Percentiles rank a stretch among this genome's conserved stretches.
phyloP scores from a whole-genome alignment of 2,888 invertebrate species.

The Ophion ellenae region DNA sequence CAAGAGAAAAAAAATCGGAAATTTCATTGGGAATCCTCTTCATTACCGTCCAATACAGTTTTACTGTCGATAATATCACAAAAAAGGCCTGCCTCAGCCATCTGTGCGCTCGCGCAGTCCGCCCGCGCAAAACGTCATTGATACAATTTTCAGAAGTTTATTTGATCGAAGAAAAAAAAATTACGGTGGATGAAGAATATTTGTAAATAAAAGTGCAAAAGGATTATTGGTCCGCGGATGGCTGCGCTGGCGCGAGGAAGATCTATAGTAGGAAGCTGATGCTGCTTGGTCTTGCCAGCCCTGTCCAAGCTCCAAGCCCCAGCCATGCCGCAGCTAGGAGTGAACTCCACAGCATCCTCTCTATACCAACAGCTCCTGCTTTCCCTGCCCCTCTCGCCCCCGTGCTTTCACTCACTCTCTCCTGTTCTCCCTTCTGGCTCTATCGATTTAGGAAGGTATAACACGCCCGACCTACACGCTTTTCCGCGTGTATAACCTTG shows the following conservation, averaged over 20 bases:
- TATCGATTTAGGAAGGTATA: conserved; percentile 75
- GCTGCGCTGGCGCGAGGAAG: conserved; percentile 53
- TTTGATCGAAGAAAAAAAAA: neutral
- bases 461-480: conserved; percentile 70
- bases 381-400: conserved; percentile 23
- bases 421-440: conserved; percentile 67
- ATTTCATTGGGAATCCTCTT: no score
- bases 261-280: conserved; percentile 18
- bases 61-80: no score
- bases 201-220: neutral
- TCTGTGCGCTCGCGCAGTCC: no score
- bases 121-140: no score
- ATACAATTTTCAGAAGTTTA: no score
- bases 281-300: conserved; percentile 45
- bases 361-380: conserved; percentile 15
- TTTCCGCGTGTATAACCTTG: conserved; percentile 63
- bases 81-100: no score
- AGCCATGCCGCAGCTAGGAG: conserved; percentile 55
- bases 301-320: conserved; percentile 41
- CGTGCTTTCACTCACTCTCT: conserved; percentile 12
- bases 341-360: conserved; percentile 28
- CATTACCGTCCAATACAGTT: no score
- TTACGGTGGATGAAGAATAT: neutral
- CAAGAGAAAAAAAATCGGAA: no score
- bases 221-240: conserved; percentile 8